Percentiles rank a stretch among this genome's conserved stretches.
phyloP scores from a whole-genome alignment of 2,113 vertebrate species.

The Nycticebus coucang region DNA sequence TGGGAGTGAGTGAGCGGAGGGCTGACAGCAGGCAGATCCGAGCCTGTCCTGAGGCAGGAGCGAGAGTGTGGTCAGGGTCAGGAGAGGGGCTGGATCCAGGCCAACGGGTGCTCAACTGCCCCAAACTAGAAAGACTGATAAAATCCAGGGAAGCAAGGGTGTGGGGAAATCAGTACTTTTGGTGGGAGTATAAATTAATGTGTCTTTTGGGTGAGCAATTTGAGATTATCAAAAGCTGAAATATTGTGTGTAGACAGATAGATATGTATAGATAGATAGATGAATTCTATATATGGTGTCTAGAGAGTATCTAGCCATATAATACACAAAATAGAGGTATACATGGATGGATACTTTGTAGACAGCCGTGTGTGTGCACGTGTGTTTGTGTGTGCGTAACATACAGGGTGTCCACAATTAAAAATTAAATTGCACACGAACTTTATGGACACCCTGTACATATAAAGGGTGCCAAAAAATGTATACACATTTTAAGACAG shows the following conservation, averaged over 20 bases:
- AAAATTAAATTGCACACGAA: too few relatives aligned
- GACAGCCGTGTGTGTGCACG: too few relatives aligned
- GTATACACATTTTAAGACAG: too few relatives aligned
- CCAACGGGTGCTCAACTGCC: background rate
- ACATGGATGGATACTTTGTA: too few relatives aligned
- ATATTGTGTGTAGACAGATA: background rate
- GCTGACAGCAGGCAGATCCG: background rate
- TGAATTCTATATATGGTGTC: background rate
- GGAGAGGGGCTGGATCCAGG: background rate
- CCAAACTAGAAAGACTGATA: background rate
- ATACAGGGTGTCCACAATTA: too few relatives aligned
- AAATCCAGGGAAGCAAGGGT: background rate
- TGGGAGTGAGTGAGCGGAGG: background rate
- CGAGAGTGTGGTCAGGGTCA: background rate
- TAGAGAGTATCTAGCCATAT: too few relatives aligned
- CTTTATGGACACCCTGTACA: too few relatives aligned
- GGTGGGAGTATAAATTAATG: background rate
- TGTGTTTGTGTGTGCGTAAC: too few relatives aligned
- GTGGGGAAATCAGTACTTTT: background rate
- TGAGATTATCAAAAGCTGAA: conserved; percentile 13
- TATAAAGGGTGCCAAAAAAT: too few relatives aligned
- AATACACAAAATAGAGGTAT: too few relatives aligned
- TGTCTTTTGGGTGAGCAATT: background rate
- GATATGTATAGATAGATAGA: background rate
- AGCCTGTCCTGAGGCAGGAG: background rate